These are phyloP conservation scores for Frieseomelitta varia DNA, from an alignment of 1,140 invertebrate species.

Conservation along the genomic window DNA sequence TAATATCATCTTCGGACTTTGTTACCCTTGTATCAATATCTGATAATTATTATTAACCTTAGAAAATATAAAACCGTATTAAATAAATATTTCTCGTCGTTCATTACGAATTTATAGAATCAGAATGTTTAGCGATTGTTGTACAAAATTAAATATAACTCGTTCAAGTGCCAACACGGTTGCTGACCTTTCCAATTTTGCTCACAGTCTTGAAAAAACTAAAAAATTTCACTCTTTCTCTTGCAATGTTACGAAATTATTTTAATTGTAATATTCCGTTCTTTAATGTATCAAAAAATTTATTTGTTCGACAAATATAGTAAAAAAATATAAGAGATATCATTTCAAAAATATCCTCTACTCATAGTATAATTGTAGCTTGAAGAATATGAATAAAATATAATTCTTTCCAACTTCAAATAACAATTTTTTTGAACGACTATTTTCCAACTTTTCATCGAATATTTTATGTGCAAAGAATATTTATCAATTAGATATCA, in stretches of 20 bases:
- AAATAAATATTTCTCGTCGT: neutral
- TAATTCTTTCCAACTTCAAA: neutral
- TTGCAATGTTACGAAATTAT: neutral
- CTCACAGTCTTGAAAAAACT: neutral
- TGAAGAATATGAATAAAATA: neutral
- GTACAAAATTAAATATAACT: constrained; percentile 38
- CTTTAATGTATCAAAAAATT: neutral
- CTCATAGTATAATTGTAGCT: neutral
- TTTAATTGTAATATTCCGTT: neutral
- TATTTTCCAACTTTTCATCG: no score
- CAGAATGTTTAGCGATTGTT: neutral
- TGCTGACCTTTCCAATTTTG: neutral
- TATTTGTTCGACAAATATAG: neutral
- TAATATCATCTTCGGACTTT: constrained; percentile 15
- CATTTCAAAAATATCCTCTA: neutral
- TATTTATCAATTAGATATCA: constrained; percentile 28
- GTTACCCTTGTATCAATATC: neutral
- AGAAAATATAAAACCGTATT: neutral
- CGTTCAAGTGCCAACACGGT: neutral
- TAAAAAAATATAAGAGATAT: no score
- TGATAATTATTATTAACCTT: neutral
- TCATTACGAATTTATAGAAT: neutral
- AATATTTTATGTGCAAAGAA: neutral
- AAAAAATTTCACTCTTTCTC: neutral
- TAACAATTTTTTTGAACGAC: no score